Evolutionary conservation across 2,797 vertebrate species (phyloP).

Genomic region (Mionectes olivaceus): DNA sequence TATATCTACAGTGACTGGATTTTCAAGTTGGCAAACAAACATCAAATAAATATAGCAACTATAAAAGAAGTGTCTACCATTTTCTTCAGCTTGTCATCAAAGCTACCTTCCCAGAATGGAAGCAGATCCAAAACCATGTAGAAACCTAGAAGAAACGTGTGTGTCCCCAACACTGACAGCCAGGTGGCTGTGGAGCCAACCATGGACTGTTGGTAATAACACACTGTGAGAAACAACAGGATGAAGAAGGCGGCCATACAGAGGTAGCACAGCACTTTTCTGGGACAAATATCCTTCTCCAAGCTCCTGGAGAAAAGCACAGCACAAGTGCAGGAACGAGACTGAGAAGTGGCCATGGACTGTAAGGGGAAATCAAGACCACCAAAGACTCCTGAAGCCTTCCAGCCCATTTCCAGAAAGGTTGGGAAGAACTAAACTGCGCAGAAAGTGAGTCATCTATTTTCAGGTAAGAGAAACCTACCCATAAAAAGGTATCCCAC

Average conservation of each 20-base stretch:
- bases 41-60: background rate
- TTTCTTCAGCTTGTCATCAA: background rate
- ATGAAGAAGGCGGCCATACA: background rate
- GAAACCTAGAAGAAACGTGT: background rate
- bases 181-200: background rate
- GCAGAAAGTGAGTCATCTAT: background rate
- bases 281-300: background rate
- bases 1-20: background rate
- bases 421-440: background rate
- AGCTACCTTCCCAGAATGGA: background rate
- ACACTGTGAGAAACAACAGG: background rate
- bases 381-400: background rate
- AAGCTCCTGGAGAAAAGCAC: background rate
- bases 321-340: background rate
- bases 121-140: background rate
- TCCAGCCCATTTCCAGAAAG: background rate
- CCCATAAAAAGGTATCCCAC: background rate
- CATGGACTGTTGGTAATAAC: background rate
- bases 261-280: background rate
- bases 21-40: background rate
- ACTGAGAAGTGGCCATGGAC: background rate
- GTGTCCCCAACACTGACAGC: background rate
- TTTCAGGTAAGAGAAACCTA: background rate
- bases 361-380: background rate
- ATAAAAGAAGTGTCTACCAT: background rate